Evolutionary conservation across 2,113 vertebrate species (phyloP).

Genomic region (Athene noctua): DNA sequence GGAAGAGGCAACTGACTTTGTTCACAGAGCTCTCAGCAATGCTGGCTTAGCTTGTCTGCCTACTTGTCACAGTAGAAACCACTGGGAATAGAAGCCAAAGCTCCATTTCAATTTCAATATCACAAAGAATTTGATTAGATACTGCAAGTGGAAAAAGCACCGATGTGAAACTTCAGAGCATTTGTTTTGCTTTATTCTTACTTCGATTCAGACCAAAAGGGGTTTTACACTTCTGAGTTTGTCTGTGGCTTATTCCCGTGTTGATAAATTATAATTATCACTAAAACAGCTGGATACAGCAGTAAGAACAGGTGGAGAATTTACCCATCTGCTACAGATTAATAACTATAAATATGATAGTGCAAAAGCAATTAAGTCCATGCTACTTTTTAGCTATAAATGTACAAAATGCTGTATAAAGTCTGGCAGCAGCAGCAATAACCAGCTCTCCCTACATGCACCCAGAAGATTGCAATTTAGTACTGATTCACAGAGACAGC

Average conservation of each 20-base stretch:
- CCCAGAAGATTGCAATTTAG: neutral
- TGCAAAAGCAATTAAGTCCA: neutral
- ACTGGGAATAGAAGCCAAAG: neutral
- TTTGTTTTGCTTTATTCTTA: neutral
- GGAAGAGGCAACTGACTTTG: neutral
- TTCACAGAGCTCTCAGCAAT: neutral
- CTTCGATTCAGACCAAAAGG: neutral
- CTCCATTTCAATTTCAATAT: neutral
- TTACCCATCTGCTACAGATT: slow-evolving; percentile 30
- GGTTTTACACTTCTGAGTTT: neutral
- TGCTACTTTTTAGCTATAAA: neutral
- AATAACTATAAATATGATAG: neutral
- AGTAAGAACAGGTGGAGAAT: slow-evolving; percentile 44
- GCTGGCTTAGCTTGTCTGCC: neutral
- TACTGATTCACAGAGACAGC: neutral
- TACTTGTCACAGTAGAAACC: neutral
- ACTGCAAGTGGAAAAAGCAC: neutral
- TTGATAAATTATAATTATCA: slow-evolving; percentile 38
- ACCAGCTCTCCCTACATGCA: neutral
- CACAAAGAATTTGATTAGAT: neutral
- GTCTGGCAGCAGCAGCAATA: neutral
- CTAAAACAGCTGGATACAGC: slow-evolving; percentile 30
- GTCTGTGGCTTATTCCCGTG: neutral
- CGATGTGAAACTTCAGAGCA: neutral
- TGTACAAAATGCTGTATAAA: neutral